phyloP scores from a whole-genome alignment of 1,140 invertebrate species.

The Augochlora pura region DNA sequence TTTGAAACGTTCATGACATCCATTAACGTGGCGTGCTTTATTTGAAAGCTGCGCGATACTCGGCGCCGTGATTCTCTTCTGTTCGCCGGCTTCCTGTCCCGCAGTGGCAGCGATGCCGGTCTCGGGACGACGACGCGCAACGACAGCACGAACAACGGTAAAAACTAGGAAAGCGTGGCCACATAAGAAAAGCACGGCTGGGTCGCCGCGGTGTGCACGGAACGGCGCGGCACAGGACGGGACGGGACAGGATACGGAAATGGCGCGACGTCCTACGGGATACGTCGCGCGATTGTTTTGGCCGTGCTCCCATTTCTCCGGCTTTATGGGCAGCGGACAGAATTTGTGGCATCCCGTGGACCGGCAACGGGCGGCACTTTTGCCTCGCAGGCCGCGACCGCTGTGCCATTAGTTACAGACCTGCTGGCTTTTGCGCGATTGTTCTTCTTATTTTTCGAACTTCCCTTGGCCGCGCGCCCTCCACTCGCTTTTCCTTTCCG shows the following conservation, averaged over 20 bases:
- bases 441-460: conserved; percentile 59
- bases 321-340: conserved; percentile 60
- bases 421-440: conserved; percentile 37
- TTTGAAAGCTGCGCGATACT: not conserved
- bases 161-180: not conserved
- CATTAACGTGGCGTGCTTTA: conserved; percentile 13
- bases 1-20: not conserved
- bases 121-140: not conserved
- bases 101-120: not conserved
- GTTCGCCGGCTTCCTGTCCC: not conserved
- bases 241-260: conserved; percentile 54
- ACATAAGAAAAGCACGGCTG: conserved; percentile 38
- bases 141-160: not conserved
- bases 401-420: conserved; percentile 63
- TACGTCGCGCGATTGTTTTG: conserved; percentile 65
- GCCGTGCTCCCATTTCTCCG: conserved; percentile 60
- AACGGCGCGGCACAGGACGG: not conserved
- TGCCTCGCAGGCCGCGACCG: conserved; percentile 48
- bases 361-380: conserved; percentile 55
- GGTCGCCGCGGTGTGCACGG: too few species aligned
- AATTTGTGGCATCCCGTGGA: conserved; percentile 62
- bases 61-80: conserved; percentile 4
- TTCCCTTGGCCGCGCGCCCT: conserved; percentile 29
- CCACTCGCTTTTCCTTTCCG: not conserved
- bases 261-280: conserved; percentile 60